Percentiles rank a stretch among this genome's conserved stretches.
Evolutionary conservation across 2,797 vertebrate genomes (phyloP).

Genomic region (Scyliorhinus canicula): DNA sequence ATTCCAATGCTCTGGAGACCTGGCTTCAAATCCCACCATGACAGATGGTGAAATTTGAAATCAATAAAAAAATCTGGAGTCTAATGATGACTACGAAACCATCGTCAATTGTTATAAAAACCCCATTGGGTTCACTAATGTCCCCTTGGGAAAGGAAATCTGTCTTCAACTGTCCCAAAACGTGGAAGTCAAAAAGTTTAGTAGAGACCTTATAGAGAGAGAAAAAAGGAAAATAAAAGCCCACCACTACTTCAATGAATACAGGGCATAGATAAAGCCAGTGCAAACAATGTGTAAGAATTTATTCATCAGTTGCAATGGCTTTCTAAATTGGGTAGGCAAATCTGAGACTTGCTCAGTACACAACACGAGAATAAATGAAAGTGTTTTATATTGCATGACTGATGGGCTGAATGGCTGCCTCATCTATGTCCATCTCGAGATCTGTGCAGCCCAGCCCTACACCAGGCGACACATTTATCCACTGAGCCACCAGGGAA

Average conservation of each 20-base stretch:
- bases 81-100: too few species aligned
- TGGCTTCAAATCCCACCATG: too few species aligned
- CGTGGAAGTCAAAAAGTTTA: background rate
- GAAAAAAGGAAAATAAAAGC: background rate
- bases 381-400: background rate
- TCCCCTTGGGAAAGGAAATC: background rate
- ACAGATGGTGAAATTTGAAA: too few species aligned
- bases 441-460: background rate
- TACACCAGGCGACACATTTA: background rate
- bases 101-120: too few species aligned
- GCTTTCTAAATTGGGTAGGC: too few species aligned
- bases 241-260: background rate
- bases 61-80: too few species aligned
- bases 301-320: background rate
- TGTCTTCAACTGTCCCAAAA: too few species aligned
- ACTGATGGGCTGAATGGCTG: background rate
- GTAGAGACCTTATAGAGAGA: background rate
- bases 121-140: too few species aligned
- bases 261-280: background rate
- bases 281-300: background rate
- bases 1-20: too few species aligned
- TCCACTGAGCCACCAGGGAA: background rate
- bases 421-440: background rate
- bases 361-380: background rate
- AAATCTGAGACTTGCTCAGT: background rate